These are phyloP conservation scores for Amphilophus citrinellus DNA, from an alignment of 2,113 vertebrate genomes.

Conservation along the genomic window DNA sequence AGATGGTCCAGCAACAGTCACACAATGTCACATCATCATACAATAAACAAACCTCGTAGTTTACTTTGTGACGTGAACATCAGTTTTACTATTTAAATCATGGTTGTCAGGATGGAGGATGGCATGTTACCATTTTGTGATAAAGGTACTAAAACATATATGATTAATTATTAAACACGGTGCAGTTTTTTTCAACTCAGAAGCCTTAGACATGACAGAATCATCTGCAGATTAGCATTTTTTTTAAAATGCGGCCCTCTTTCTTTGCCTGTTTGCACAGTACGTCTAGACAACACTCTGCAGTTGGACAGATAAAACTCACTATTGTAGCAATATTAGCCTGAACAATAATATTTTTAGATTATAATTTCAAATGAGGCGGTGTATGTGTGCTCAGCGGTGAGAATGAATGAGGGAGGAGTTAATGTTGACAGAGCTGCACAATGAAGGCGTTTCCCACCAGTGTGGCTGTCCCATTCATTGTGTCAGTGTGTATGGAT, in stretches of 20 bases:
- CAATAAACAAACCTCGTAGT: too few relatives aligned
- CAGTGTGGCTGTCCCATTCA: constrained; percentile 15
- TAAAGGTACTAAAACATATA: background rate
- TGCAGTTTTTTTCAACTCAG: background rate
- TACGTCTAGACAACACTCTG: background rate
- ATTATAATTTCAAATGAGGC: constrained; percentile 1
- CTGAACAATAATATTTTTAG: background rate
- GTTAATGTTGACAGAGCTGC: constrained; percentile 34
- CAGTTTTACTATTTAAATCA: background rate
- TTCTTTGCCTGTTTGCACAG: background rate
- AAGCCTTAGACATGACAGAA: background rate
- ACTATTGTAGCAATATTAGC: background rate
- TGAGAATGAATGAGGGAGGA: constrained; percentile 25
- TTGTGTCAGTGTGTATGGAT: constrained; percentile 18
- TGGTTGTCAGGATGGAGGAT: background rate
- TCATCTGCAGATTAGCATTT: background rate
- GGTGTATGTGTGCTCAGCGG: background rate
- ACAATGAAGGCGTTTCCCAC: constrained; percentile 48
- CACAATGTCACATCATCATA: background rate
- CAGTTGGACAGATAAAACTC: background rate
- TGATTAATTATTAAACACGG: background rate
- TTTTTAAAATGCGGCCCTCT: background rate
- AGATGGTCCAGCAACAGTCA: background rate
- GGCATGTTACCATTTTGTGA: background rate
- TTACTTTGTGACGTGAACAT: too few relatives aligned